Conservation (phyloP, 2,888 invertebrate species). For the Zygaena filipendulae region DNA sequence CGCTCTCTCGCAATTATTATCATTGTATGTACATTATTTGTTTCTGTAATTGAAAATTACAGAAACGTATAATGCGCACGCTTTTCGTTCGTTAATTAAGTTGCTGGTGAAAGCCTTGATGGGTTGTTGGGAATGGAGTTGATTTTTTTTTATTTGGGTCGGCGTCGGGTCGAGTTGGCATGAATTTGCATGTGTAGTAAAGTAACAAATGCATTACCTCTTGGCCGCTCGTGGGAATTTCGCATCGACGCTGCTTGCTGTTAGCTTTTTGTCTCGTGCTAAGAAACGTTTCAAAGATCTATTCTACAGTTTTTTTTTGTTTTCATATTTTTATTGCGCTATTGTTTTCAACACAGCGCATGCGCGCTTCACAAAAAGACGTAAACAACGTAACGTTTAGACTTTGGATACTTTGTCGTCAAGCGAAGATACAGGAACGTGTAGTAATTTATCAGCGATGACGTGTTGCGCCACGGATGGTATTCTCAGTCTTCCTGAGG, state of each 20-base stretch:
- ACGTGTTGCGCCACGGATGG: no score
- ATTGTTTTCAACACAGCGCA: no score
- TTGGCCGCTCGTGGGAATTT: slow-evolving; percentile 44
- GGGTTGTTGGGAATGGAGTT: slow-evolving; percentile 46
- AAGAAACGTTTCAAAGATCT: slow-evolving; percentile 25
- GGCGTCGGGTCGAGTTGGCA: slow-evolving; percentile 33
- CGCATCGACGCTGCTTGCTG: slow-evolving; percentile 30
- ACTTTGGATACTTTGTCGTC: no score
- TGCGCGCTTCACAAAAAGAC: no score
- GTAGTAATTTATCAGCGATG: no score
- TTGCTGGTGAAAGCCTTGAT: slow-evolving; percentile 49
- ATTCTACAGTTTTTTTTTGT: slow-evolving; percentile 8
- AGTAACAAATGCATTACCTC: slow-evolving; percentile 44
- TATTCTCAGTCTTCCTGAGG: slow-evolving; percentile 56
- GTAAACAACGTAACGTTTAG: no score
- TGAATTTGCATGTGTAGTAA: slow-evolving; percentile 55
- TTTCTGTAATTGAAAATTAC: slow-evolving; percentile 60
- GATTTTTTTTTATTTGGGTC: slow-evolving; percentile 31
- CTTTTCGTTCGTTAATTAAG: slow-evolving; percentile 49
- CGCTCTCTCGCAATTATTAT: slow-evolving; percentile 25
- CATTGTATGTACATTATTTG: slow-evolving; percentile 35
- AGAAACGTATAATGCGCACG: no score
- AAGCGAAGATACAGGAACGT: no score
- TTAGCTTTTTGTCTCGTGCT: slow-evolving; percentile 48
- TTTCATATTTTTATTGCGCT: no score